These are phyloP conservation scores for Gadus macrocephalus DNA, from an alignment of 2,113 vertebrate genomes.

Conservation along the genomic window DNA sequence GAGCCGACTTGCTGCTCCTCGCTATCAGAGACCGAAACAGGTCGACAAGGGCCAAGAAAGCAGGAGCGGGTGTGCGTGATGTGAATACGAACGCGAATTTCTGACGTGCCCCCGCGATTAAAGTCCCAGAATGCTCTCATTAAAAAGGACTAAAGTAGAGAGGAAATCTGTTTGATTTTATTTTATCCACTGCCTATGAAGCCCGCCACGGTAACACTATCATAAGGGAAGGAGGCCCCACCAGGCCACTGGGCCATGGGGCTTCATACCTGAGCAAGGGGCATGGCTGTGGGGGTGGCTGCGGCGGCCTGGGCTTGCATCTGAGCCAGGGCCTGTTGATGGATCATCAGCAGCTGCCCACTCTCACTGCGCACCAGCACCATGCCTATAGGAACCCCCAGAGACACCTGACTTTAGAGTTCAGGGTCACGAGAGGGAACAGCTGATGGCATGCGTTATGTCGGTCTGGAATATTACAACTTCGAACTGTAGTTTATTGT, in stretches of 20 bases:
- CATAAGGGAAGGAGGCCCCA: not conserved
- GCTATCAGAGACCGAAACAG: too few species aligned
- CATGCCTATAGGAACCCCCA: conserved; percentile 78
- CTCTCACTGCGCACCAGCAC: conserved; percentile 91
- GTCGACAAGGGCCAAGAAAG: too few species aligned
- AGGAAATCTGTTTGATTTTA: too few species aligned
- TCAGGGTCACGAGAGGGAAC: not conserved
- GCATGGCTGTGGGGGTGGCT: conserved; percentile 81
- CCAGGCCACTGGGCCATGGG: not conserved
- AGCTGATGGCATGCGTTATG: not conserved
- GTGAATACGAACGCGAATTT: too few species aligned
- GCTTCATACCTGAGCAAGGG: conserved; percentile 79
- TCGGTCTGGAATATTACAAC: not conserved
- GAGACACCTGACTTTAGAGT: not conserved
- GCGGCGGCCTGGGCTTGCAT: conserved; percentile 85
- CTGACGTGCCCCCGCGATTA: too few species aligned
- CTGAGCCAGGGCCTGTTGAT: conserved; percentile 91
- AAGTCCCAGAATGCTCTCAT: too few species aligned
- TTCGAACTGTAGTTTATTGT: too few species aligned
- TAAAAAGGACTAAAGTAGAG: too few species aligned
- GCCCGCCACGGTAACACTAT: not conserved
- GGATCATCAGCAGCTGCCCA: conserved; percentile 93
- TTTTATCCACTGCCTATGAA: too few species aligned
- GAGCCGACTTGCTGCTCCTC: too few species aligned
- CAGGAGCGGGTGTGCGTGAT: too few species aligned